Base-by-base conservation (phyloP, 2,113 vertebrate genomes). In the Calidris pygmaea region DNA sequence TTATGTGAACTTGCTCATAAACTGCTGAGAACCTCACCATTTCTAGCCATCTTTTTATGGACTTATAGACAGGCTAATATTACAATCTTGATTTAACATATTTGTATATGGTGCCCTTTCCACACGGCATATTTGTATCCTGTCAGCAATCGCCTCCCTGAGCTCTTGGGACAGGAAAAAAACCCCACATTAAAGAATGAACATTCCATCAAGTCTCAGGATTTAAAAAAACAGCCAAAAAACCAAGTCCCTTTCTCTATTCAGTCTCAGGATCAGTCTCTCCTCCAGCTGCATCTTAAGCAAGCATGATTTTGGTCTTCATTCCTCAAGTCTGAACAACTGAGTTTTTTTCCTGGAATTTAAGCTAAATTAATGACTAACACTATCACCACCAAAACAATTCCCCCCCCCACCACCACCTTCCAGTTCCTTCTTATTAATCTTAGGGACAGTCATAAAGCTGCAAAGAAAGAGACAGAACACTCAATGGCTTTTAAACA, bases 401-500 rank as follows among this genome's bases (percentile, higher is more conserved):
- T 3, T 12, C 50, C 53, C 45, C 12, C 22, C 47, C 47, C 34
- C 41, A 8, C 21, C 47, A 5, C 56, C 9, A 63, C 21, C 50
- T 30, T 34, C 30, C 45, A 47, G 63, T 50, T 79, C 17, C 37
- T 77, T 6, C 4, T 16, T 80, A 76, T 71, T 43, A 37, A 32
- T 80, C 50, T 85, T 43, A 63, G 67, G 62, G 68, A 84, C 21
- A 80, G 43, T 56, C 76, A 89, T 29, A 83, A 83, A 95, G 68
- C 85, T 7, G 1, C 47, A 90, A 62, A 89, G 75, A 90, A 50
- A 89, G 47, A 91, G 75, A 84, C 72, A 47, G 86, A 93, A 71
- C 87, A 81, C 80, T 85, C 73, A 37, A 13, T 60, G 48, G 73
- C 79, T 96, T 90, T 96, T 89, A 94, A 95, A 93, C 65, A 93